Conservation (phyloP, 2,797 vertebrate genomes). For the Poeciliopsis gracilis region DNA sequence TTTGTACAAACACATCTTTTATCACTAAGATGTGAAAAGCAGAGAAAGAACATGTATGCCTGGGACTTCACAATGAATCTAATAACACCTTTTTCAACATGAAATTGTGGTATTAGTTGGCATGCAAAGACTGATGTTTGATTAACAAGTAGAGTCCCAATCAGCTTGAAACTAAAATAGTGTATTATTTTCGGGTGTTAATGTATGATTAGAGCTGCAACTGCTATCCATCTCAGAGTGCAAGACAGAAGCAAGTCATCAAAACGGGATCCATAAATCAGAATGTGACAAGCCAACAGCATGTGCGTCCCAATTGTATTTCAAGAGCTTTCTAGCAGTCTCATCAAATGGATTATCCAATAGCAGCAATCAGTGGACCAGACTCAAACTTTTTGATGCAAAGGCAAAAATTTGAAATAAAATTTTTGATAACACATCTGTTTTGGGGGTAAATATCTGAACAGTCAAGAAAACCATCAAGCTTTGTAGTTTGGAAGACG, state of each 20-base stretch:
- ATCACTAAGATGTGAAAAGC: slow-evolving; percentile 37
- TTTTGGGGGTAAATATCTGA: slow-evolving; percentile 26
- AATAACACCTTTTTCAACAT: slow-evolving; percentile 55
- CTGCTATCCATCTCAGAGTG: slow-evolving; percentile 62
- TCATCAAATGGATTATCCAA: slow-evolving; percentile 56
- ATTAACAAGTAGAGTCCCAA: slow-evolving; percentile 42
- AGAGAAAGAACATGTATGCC: slow-evolving; percentile 14
- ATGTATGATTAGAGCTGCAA: slow-evolving; percentile 66
- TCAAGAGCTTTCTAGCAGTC: slow-evolving; percentile 30
- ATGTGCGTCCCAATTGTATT: slow-evolving; percentile 42
- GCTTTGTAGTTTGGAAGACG: slow-evolving; percentile 23
- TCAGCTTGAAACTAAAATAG: slow-evolving; percentile 48
- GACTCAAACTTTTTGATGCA: slow-evolving; percentile 40
- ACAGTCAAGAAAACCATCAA: slow-evolving; percentile 19
- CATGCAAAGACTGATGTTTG: slow-evolving; percentile 60
- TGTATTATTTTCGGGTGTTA: slow-evolving; percentile 55
- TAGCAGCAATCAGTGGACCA: slow-evolving; percentile 26
- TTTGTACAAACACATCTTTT: slow-evolving; percentile 33
- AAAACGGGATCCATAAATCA: slow-evolving; percentile 73
- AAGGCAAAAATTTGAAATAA: background rate
- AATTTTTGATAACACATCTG: slow-evolving; percentile 10
- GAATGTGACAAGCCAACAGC: slow-evolving; percentile 54
- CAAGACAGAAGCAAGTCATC: slow-evolving; percentile 67
- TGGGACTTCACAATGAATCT: slow-evolving; percentile 47
- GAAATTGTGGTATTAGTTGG: slow-evolving; percentile 60